Conservation (phyloP, 2,113 vertebrate species). For the Ptilonorhynchus violaceus region DNA sequence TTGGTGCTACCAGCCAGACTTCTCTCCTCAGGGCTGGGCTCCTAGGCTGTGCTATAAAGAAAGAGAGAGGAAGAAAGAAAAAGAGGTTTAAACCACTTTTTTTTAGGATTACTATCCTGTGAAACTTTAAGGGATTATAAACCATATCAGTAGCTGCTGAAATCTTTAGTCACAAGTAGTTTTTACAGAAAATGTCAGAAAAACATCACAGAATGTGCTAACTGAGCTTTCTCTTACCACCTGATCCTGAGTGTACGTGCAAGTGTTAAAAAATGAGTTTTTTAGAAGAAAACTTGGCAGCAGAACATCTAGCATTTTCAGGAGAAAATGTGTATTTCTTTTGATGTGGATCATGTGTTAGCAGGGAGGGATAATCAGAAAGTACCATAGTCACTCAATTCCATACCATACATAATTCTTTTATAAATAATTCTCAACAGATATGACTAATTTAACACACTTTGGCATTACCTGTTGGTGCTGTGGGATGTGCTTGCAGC, state of each 20-base stretch:
- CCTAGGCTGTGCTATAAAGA: not conserved
- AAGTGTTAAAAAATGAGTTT: constrained; percentile 40
- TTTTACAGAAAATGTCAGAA: constrained; percentile 38
- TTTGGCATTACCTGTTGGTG: not conserved
- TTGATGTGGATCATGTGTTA: not conserved
- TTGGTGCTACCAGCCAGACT: not conserved
- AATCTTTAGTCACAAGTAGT: not conserved
- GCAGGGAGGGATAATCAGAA: not conserved
- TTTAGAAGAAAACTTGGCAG: constrained; percentile 39
- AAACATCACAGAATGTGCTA: constrained; percentile 20
- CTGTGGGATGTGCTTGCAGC: not conserved
- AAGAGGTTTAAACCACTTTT: not conserved
- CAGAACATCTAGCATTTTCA: not conserved
- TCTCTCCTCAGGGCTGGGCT: not conserved
- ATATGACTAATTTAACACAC: not conserved
- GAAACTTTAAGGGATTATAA: constrained; percentile 25
- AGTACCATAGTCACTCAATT: not conserved
- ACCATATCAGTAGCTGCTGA: not conserved
- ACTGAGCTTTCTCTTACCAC: not conserved
- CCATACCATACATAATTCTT: not conserved
- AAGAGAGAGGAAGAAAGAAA: not conserved
- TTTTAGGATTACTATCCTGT: not conserved
- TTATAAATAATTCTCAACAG: not conserved
- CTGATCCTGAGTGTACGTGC: not conserved
- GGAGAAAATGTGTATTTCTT: not conserved